Base-by-base conservation (phyloP, 2,888 invertebrate genomes). In the Allophyes oxyacanthae region DNA sequence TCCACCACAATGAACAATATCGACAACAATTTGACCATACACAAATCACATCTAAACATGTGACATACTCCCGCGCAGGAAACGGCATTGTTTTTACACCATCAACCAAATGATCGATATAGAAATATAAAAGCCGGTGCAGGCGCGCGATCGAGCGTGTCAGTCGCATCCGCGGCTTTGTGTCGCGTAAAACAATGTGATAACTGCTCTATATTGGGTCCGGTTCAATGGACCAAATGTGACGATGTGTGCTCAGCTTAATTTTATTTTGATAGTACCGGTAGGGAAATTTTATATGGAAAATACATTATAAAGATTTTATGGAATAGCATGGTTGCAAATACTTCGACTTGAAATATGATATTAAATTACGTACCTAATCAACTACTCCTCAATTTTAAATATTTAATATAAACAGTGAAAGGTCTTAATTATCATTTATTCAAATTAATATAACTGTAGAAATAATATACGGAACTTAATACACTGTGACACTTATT, bases 121-220 rank as follows among this genome's bases (percentile, higher is more conserved):
- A 61, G 25, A 65, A 67, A 59, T 65, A 75, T 77, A 79, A 78
- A 81, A 77, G 76, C 71, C 56, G 76, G 83, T 78, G 79, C 79
- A 82, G 74, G 84, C 70, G 71, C 64, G 84, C 86, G 85, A 90
- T 90, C 81, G 84, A 85, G 80, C 89, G 86, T 88, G 78, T 68
- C 80, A 73, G 57, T 78, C 75, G 79, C 84, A 86, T 87, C 89
- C 89, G 89, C 62, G 61, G 72, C 77, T 85, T 89, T 88, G 87
- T 88, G 61, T 72, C 65, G 61, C 57, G 48, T 85, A 87, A 87
- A 87, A 89, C 89, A 88, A 88, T 86, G 77, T 81, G 64, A 76
- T 80, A 83, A 76, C 80, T 70, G 74, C 60, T 64, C 32, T 65
- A 56, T 72, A 61, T 51, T 72, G 66, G 72, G 61, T 71, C 68